phyloP scores from a whole-genome alignment of 2,888 invertebrate genomes.

The Caradrina clavipalpis region DNA sequence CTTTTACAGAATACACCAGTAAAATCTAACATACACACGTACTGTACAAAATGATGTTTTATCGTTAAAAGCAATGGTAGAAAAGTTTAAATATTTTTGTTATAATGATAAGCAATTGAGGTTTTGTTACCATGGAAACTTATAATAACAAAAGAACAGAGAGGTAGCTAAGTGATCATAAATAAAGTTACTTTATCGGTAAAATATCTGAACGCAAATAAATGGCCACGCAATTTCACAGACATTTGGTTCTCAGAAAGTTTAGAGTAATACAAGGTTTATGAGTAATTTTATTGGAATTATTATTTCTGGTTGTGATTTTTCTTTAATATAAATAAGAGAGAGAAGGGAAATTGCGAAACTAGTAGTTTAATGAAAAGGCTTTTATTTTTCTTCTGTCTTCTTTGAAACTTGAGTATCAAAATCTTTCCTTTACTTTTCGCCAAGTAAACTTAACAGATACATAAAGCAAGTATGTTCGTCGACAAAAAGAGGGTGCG shows the following conservation, averaged over 20 bases:
- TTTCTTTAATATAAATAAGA: background rate
- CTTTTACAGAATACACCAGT: no score
- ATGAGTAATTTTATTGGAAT: slow-evolving; percentile 1
- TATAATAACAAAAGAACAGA: background rate
- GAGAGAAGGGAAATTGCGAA: background rate
- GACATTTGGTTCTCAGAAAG: background rate
- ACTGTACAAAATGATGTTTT: background rate
- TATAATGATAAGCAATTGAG: background rate
- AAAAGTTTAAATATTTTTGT: background rate
- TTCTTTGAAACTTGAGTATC: background rate
- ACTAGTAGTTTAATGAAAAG: background rate
- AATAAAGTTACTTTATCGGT: background rate
- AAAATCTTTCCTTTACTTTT: background rate
- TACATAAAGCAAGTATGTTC: background rate
- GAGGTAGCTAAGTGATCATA: background rate
- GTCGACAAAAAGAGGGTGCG: background rate
- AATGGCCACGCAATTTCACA: background rate
- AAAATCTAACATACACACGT: no score
- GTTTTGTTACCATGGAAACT: background rate
- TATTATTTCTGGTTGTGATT: background rate
- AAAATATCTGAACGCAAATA: background rate
- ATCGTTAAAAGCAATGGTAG: background rate
- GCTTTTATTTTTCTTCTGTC: background rate
- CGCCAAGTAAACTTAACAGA: background rate
- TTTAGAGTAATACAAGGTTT: background rate